Base-by-base conservation (phyloP, 2,113 vertebrate species). In the Taurulus bubalis region DNA sequence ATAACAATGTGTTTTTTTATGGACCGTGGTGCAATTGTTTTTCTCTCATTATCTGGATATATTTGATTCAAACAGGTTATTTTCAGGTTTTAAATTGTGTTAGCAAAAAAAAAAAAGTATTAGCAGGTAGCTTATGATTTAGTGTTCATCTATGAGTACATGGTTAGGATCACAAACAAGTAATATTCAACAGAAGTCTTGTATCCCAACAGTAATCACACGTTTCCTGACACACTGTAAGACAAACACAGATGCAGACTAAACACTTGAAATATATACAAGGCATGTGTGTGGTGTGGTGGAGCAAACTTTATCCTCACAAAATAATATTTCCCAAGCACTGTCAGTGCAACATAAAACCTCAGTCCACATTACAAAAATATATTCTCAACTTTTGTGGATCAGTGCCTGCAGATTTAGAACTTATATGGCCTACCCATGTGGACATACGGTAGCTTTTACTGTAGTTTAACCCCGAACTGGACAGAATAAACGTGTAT, bases 241-340 rank as follows among this genome's bases (percentile, higher is more conserved):
- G 85, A 82, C 60, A 82, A 85, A 55, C 42, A 40, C 53, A 60
- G 76, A 75, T 24, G 42, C 28, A 47, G 79, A 77, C 67, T 80
- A 85, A 89, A 87, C 80, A 84, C 30, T 38, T 53, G 24, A 38
- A 60, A 47, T 75, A 71, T 26, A 75, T 55, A 85, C 42, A 49
- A 71, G 16, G 22, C 66, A 67, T 63, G 70, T 26, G 59, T 47
- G 59, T 24, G 9, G 74, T 63, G 60, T 47, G 26, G 22, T 62
- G 49, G 26, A 73, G 28, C 38, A 77, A 71, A 82, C 66, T 71
- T 74, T 0, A 45, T 32, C 28, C 15, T 66, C 47, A 62, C 32
- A 81, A 79, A 71, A 56, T 75, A 65, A 75, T 45, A 72, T 51
- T 70, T 70, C 24, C 55, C 20, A 36, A 40, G 32, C 18, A 63